phyloP scores from a whole-genome alignment of 1,140 invertebrate genomes.

The Bombus ignitus region DNA sequence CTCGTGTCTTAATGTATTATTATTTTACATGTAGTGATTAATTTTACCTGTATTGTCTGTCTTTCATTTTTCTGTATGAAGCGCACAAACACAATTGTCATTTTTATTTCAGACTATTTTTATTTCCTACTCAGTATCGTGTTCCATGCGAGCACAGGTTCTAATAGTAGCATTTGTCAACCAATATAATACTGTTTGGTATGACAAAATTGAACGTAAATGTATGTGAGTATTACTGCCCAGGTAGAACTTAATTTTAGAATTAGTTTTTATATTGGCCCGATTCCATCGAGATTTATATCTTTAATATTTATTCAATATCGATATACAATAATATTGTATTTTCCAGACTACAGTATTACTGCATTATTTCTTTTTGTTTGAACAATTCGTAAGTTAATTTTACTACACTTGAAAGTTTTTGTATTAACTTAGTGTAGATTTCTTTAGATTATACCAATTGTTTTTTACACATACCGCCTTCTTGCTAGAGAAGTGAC shows the following conservation, averaged over 20 bases:
- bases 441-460: not conserved
- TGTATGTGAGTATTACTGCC: slow-evolving; percentile 39
- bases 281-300: slow-evolving; percentile 8
- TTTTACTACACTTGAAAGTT: slow-evolving; percentile 3
- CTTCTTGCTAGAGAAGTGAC: not conserved
- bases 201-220: slow-evolving; percentile 29
- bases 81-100: slow-evolving; percentile 23
- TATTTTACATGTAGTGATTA: slow-evolving; percentile 9
- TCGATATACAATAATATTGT: slow-evolving; percentile 18
- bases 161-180: slow-evolving; percentile 22
- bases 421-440: not conserved
- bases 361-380: not conserved
- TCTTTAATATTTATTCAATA: slow-evolving; percentile 14
- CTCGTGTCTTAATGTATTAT: slow-evolving; percentile 51
- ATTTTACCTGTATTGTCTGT: slow-evolving; percentile 17
- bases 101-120: slow-evolving; percentile 8
- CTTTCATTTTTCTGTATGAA: slow-evolving; percentile 56
- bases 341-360: slow-evolving; percentile 26
- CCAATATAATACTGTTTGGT: slow-evolving; percentile 28
- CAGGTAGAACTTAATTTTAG: slow-evolving; percentile 47
- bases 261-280: slow-evolving; percentile 38
- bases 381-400: not conserved
- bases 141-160: slow-evolving; percentile 20
- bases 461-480: not conserved
- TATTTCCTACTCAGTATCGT: not conserved